Base-by-base conservation (phyloP, 2,888 invertebrate species). In the Folsomia manolachei region DNA sequence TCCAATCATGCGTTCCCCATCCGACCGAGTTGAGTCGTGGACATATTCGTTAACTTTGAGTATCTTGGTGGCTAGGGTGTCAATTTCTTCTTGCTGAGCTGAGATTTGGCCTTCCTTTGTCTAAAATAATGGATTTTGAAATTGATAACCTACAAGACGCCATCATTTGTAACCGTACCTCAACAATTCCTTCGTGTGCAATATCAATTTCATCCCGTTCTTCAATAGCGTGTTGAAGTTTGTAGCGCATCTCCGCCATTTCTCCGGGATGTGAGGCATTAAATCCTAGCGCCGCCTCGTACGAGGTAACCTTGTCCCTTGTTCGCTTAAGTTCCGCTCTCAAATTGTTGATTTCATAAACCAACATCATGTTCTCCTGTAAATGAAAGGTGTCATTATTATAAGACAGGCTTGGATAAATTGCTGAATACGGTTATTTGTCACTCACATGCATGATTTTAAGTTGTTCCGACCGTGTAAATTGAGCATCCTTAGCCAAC, bases 311-410 rank as follows among this genome's bases (percentile, higher is more conserved):
- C 51, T 88, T 86, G n/a, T 87, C 86, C 11, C 89, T 86, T 18
- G 90, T 87, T 0, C 87, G 84, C 82, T 90, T 90, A 73, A 92
- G 83, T 82, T 91, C 90, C 26, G 87, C 87, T 39, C 93, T 87
- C 60, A 94, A 83, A 71, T 87, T 87, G 82, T 94, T 93, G 24
- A 94, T 88, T 83, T 95, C 94, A 1, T 88, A 86, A 39, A 94
- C 86, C 1, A 95, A 85, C 0, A 88, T 84, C 51, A 91, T 88
- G 83, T 95, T 95, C 82, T 95, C 93, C 82, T 89, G 85, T n/a
- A 62, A 66, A 26, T 24, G 25, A 21, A 53, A 23, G 19, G 14
- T 51, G n/a, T 27, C 1, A 51, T 51, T 51, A 51, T 51, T 51
- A 11, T n/a, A n/a, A n/a, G n/a, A n/a, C n/a, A n/a, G n/a, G n/a